These are phyloP conservation scores for Dolichomitus sp. DNA, from an alignment of 2,888 invertebrate species.

Conservation along the genomic window DNA sequence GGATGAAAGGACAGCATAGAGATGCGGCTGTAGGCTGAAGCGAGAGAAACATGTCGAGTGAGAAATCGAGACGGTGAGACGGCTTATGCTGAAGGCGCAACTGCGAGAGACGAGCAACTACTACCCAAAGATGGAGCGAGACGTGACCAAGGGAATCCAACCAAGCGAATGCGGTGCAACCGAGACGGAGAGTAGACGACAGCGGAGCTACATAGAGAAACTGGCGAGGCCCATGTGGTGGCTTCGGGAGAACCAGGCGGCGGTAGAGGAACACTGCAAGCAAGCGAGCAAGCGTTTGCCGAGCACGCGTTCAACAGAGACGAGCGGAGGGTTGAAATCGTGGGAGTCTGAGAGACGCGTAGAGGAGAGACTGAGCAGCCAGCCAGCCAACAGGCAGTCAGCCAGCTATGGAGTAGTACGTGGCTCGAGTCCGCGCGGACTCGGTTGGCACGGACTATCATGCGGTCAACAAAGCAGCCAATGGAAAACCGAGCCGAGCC, in stretches of 20 bases:
- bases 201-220: conserved; percentile 41
- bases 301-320: conserved; percentile 64
- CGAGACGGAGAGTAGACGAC: conserved; percentile 65
- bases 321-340: conserved; percentile 60
- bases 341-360: conserved; percentile 50
- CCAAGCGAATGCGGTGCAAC: conserved; percentile 34
- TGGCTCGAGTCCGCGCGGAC: conserved; percentile 71
- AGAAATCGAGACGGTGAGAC: conserved; percentile 58
- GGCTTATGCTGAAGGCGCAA: background rate
- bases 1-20: conserved; percentile 29
- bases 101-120: conserved; percentile 17
- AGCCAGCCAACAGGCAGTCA: conserved; percentile 25
- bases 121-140: conserved; percentile 35
- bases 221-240: conserved; percentile 55
- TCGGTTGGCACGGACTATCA: conserved; percentile 34
- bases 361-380: conserved; percentile 27
- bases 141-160: conserved; percentile 39
- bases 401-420: conserved; percentile 42
- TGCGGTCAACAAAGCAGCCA: conserved; percentile 65
- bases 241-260: conserved; percentile 51
- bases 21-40: conserved; percentile 19
- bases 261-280: conserved; percentile 26
- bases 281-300: conserved; percentile 50
- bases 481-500: conserved; percentile 54
- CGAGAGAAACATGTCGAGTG: conserved; percentile 57